Base-by-base conservation (phyloP, 2,797 vertebrate species). In the Catharus ustulatus region DNA sequence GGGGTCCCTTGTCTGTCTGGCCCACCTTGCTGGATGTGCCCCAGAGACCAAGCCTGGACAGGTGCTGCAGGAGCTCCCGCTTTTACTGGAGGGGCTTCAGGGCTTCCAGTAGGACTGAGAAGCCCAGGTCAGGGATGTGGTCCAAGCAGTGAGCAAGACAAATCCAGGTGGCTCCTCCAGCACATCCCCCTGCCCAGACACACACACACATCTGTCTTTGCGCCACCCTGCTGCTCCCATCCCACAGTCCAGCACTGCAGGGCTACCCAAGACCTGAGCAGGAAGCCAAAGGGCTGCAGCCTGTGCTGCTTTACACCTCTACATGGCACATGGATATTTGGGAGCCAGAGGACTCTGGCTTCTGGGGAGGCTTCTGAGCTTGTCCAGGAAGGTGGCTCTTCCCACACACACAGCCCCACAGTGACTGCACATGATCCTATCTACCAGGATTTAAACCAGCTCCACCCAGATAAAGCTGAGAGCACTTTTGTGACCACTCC, bases 381-480 rank as follows among this genome's bases (percentile, higher is more conserved):
- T n/a, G 30, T 24, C 15, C 2, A 0, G 20, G 11, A 32, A 38
- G 15, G 42, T 1, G 2, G 7, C 42, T 73, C 1, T 78, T 38
- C 18, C 42, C 71, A 30, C 12, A 68, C 32, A 13, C 32, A 15
- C 74, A 68, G 24, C 22, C 15, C 48, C 1, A 0, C 57, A 27
- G n/a, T 27, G 52, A 48, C 1, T 13, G 17, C 43, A 40, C 0
- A 0, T 0, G 0, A 27, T 34, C 23, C 63, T n/a, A 49, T 9
- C 13, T 38, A 8, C 32, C 45, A 15, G 11, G 11, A 43, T 87
- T 77, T 62, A 58, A 81, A 69, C 3, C 23, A 40, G 29, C 7
- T 15, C 55, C 18, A 4, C 11, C 19, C 11, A 5, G 27, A 49
- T 4, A 26, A 82, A 63, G 17, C 17, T 51, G 22, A 32, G 26